Percentiles rank a stretch among this genome's conserved stretches.
phyloP scores from a whole-genome alignment of 2,797 vertebrate species.

The Ataeniobius toweri region DNA sequence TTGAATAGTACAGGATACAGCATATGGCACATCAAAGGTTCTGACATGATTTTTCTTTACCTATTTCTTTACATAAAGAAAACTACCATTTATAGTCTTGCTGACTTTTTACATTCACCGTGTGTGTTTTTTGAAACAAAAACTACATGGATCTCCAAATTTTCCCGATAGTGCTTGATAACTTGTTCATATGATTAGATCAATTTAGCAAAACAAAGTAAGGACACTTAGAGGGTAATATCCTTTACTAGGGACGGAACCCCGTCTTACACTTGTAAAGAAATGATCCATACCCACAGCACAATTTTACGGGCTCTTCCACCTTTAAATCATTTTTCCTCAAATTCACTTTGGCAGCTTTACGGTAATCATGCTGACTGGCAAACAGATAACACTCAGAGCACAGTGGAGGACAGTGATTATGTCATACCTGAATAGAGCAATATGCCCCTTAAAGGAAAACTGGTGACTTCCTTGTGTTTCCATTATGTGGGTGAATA shows the following conservation, averaged over 20 bases:
- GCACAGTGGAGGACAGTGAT: not conserved
- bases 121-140: not conserved
- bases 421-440: not conserved
- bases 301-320: not conserved
- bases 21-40: not conserved
- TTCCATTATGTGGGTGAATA: not conserved
- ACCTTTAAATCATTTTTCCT: not conserved
- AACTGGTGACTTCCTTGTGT: not conserved
- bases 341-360: not conserved
- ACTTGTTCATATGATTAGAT: not conserved
- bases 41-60: not conserved
- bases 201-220: slow-evolving; percentile 9
- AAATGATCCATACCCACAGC: not conserved
- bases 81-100: not conserved
- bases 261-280: not conserved
- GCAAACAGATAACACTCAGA: not conserved
- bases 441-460: not conserved
- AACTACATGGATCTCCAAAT: not conserved
- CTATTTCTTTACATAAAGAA: not conserved
- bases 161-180: not conserved
- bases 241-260: not conserved
- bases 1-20: not conserved
- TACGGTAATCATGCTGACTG: not conserved
- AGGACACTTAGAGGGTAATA: not conserved
- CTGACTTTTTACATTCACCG: not conserved